These are phyloP conservation scores for Calidris pugnax DNA, from an alignment of 2,113 vertebrate species.

Conservation along the genomic window DNA sequence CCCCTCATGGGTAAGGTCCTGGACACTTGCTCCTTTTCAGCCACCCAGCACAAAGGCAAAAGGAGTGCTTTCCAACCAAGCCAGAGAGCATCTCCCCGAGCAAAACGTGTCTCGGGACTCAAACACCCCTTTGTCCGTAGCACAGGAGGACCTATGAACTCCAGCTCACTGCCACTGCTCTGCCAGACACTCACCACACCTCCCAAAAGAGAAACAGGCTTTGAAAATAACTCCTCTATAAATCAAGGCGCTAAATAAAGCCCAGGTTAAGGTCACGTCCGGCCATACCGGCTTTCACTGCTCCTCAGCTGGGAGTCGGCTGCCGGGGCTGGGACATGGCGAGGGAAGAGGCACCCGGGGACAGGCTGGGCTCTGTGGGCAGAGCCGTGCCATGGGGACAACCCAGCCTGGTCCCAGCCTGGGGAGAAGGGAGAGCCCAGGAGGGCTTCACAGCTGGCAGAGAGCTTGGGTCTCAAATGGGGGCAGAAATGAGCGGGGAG, in stretches of 20 bases:
- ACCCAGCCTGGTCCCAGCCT: not conserved
- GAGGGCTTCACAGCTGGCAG: not conserved
- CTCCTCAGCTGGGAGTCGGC: not conserved
- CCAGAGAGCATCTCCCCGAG: not conserved
- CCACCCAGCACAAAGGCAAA: not conserved
- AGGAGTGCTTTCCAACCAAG: not conserved
- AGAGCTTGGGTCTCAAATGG: not conserved
- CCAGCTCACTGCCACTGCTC: not conserved
- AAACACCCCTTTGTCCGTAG: conserved; percentile 34
- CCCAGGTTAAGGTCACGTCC: conserved; percentile 59
- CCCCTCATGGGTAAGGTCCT: not conserved
- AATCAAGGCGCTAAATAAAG: conserved; percentile 61
- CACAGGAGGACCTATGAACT: not conserved
- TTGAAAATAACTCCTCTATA: conserved; percentile 61
- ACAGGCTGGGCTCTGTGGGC: not conserved
- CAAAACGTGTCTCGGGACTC: not conserved
- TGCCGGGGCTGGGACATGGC: not conserved
- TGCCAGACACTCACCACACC: not conserved
- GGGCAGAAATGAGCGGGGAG: not conserved
- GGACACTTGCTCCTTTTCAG: not conserved
- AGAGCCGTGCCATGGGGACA: not conserved
- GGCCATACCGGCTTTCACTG: conserved; percentile 13
- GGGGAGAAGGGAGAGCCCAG: not conserved
- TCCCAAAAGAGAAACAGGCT: conserved; percentile 9
- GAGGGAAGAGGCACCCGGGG: not conserved